phyloP scores from a whole-genome alignment of 2,797 vertebrate genomes.

The Hippocampus kuda region DNA sequence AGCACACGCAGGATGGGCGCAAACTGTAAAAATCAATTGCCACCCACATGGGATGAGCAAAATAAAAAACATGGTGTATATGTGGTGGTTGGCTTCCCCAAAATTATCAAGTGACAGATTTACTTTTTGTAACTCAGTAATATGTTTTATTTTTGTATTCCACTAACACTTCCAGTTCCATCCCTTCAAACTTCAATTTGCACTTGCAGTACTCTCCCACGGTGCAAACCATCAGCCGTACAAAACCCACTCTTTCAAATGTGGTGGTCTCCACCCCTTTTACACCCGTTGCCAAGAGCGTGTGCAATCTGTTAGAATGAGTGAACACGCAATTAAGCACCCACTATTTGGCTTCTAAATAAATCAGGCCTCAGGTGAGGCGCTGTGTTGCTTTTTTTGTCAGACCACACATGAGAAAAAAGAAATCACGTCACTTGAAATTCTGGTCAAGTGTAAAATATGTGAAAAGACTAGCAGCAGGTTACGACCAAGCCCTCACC shows the following conservation, averaged over 20 bases:
- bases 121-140: background rate
- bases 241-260: no score
- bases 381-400: background rate
- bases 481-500: conserved; percentile 65
- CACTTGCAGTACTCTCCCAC: background rate
- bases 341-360: background rate
- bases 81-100: background rate
- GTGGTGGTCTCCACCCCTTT: background rate
- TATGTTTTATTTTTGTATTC: background rate
- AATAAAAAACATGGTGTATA: background rate
- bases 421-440: background rate
- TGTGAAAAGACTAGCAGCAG: background rate
- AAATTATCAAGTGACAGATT: background rate
- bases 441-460: conserved; percentile 1
- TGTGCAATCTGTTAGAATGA: no score
- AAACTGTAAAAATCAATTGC: background rate
- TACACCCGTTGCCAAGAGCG: background rate
- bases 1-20: background rate
- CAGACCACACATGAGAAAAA: background rate
- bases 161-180: background rate
- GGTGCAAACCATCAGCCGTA: no score
- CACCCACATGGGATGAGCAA: background rate
- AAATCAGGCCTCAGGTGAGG: background rate
- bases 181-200: no score
- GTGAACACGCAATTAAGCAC: background rate